phyloP scores from a whole-genome alignment of 2,113 vertebrate species.

The Rhinichthys klamathensis region DNA sequence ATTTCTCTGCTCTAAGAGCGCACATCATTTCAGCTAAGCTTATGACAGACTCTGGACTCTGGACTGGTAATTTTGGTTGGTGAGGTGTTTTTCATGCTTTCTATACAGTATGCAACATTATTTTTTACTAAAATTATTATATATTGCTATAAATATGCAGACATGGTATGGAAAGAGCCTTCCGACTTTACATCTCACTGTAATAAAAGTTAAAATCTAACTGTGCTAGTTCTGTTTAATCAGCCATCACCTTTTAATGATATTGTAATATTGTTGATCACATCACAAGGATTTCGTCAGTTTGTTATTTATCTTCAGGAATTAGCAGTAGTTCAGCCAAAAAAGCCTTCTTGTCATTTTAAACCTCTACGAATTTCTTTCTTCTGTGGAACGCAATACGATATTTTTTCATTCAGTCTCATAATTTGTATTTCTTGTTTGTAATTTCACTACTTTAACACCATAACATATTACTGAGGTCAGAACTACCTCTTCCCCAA shows the following conservation, averaged over 20 bases:
- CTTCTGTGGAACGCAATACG: neutral
- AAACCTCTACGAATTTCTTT: neutral
- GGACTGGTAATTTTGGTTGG: slow-evolving; percentile 64
- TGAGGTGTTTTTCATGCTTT: slow-evolving; percentile 56
- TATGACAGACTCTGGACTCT: slow-evolving; percentile 59
- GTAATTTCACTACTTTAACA: too few species aligned
- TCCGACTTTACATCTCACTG: slow-evolving; percentile 67
- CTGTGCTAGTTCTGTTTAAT: slow-evolving; percentile 63
- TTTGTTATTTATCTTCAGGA: neutral
- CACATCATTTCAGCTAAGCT: slow-evolving; percentile 25
- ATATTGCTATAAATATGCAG: slow-evolving; percentile 67
- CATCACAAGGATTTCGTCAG: neutral
- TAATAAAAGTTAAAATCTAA: slow-evolving; percentile 66
- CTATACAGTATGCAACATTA: slow-evolving; percentile 61
- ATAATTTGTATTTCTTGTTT: too few species aligned
- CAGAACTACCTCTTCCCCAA: too few species aligned
- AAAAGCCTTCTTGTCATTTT: neutral
- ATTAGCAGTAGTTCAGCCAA: neutral
- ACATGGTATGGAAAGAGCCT: slow-evolving; percentile 67
- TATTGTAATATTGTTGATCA: neutral
- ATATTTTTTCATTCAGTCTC: neutral
- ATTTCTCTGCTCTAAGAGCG: slow-evolving; percentile 47
- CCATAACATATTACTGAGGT: too few species aligned
- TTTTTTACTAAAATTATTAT: slow-evolving; percentile 61
- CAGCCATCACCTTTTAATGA: slow-evolving; percentile 50